Conservation (phyloP, 2,797 vertebrate genomes). For the Psittacula echo region DNA sequence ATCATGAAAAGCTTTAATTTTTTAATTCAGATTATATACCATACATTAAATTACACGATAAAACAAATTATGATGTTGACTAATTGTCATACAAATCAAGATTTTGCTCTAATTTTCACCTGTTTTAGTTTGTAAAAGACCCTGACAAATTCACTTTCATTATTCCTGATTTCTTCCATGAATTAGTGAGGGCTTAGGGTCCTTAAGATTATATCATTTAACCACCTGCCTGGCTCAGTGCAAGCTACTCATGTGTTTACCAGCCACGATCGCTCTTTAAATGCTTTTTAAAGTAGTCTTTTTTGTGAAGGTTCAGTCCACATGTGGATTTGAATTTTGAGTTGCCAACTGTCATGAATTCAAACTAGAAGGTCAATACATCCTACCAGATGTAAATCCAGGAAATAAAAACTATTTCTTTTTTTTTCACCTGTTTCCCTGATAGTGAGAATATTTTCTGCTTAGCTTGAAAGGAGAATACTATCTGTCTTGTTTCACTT, state of each 20-base stretch:
- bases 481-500: conserved; percentile 64
- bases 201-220: neutral
- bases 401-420: neutral
- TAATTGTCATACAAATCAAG: neutral
- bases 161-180: neutral
- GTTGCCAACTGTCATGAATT: neutral
- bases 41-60: neutral
- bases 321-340: neutral
- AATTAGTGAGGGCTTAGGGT: neutral
- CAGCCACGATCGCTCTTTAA: neutral
- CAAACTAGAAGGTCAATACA: neutral
- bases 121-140: neutral
- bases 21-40: neutral
- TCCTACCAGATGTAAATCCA: neutral
- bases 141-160: neutral
- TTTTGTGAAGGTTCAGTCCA: neutral
- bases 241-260: neutral
- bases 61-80: neutral
- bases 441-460: conserved; percentile 32
- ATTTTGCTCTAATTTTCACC: neutral
- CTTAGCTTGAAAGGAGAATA: neutral
- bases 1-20: neutral
- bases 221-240: neutral
- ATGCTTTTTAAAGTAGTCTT: neutral
- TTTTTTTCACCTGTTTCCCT: conserved; percentile 48